A percentile compares a stretch with the other conserved stretches of the same genome.
Evolutionary conservation across 2,113 vertebrate species (phyloP).

Genomic region (Acanthochromis polyacanthus): DNA sequence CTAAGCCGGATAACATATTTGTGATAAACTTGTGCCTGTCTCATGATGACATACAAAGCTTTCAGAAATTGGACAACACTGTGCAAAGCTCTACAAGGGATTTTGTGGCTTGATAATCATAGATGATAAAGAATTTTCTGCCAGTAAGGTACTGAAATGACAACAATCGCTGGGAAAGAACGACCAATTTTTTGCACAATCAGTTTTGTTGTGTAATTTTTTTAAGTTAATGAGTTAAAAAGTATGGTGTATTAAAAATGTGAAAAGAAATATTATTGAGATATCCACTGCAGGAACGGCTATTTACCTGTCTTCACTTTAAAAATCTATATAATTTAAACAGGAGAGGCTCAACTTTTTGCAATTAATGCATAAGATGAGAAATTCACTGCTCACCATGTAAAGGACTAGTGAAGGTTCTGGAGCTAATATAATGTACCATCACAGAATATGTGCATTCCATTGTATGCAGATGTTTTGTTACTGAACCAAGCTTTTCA

Average conservation of each 20-base stretch:
- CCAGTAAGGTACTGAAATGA: background rate
- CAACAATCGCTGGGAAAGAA: too few species aligned
- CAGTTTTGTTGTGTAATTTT: too few species aligned
- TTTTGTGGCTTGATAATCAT: background rate
- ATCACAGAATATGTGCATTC: background rate
- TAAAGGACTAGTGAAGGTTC: background rate
- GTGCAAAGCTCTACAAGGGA: background rate
- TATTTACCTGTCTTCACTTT: background rate
- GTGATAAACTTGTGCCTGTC: slow-evolving; percentile 2
- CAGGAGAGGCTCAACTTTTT: background rate
- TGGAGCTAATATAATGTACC: background rate
- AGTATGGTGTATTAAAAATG: background rate
- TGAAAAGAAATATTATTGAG: background rate
- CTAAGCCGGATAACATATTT: background rate
- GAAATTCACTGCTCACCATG: background rate
- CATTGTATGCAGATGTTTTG: background rate
- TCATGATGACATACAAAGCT: background rate
- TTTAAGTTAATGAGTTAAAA: too few species aligned
- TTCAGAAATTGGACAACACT: background rate
- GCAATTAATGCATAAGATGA: too few species aligned
- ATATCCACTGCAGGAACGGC: background rate
- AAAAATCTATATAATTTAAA: background rate
- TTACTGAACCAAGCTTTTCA: background rate
- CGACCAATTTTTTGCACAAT: too few species aligned
- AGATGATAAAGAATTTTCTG: background rate